Evolutionary conservation across 2,888 invertebrate genomes (phyloP).

Genomic region (Idaea aversata): DNA sequence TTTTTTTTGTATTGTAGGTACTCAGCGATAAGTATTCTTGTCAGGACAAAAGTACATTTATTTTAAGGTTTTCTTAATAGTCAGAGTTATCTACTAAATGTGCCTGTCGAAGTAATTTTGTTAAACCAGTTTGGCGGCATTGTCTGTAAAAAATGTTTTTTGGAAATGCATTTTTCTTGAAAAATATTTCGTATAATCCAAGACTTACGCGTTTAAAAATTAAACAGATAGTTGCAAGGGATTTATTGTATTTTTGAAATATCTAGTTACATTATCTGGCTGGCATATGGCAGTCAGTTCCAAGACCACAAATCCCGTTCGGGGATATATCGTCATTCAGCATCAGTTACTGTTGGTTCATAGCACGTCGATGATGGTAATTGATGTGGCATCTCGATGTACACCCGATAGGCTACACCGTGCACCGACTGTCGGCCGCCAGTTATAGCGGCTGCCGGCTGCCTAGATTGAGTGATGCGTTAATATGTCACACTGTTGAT

Average conservation of each 20-base stretch:
- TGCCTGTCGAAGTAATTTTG: no score
- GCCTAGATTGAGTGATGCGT: background rate
- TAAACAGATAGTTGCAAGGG: no score
- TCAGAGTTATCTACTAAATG: no score
- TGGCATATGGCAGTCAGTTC: background rate
- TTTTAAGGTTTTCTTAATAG: no score
- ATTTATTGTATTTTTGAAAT: background rate
- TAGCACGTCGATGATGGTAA: background rate
- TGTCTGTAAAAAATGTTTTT: no score
- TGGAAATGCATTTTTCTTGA: no score
- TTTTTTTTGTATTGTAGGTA: background rate
- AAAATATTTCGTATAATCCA: no score
- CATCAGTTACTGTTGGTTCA: background rate
- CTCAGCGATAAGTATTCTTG: background rate
- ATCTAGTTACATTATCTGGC: background rate
- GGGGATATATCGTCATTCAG: background rate
- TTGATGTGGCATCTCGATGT: background rate
- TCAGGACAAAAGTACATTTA: no score
- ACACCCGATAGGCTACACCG: background rate
- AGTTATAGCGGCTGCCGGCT: background rate
- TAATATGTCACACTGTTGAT: background rate
- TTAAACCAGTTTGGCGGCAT: no score
- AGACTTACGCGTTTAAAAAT: no score
- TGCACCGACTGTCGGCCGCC: background rate
- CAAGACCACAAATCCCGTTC: background rate